Evolutionary conservation across 1,140 invertebrate genomes (phyloP).

Genomic region (Laupala kohalensis): DNA sequence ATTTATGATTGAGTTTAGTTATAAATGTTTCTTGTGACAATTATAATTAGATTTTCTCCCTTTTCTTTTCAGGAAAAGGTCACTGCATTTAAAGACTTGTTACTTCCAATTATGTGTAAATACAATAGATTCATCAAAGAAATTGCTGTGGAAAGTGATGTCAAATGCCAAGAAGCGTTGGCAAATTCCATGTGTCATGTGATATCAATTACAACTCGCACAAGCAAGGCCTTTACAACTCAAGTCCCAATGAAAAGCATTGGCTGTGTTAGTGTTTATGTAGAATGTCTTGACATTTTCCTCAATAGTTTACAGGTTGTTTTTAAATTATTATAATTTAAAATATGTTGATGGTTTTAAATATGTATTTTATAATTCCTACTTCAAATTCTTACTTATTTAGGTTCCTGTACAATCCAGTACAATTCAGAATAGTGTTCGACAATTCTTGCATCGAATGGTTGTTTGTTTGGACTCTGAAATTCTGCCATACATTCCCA

Average conservation of each 20-base stretch:
- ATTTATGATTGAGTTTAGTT: too few species aligned
- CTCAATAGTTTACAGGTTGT: slow-evolving; percentile 32
- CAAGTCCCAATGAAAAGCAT: slow-evolving; percentile 38
- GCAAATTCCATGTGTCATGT: slow-evolving; percentile 33
- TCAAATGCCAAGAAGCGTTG: slow-evolving; percentile 25
- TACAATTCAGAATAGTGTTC: slow-evolving; percentile 29
- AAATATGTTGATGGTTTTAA: not conserved
- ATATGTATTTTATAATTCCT: not conserved
- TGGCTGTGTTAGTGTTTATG: slow-evolving; percentile 35
- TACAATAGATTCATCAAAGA: slow-evolving; percentile 18
- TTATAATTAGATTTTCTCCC: not conserved
- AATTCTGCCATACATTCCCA: slow-evolving; percentile 39
- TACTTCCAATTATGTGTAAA: slow-evolving; percentile 20
- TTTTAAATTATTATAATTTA: not conserved
- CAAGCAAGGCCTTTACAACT: slow-evolving; percentile 44
- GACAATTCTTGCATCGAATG: slow-evolving; percentile 44
- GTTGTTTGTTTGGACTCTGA: slow-evolving; percentile 44
- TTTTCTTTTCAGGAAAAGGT: slow-evolving; percentile 16
- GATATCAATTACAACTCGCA: slow-evolving; percentile 39
- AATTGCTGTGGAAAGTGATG: slow-evolving; percentile 26
- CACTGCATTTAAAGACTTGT: slow-evolving; percentile 18
- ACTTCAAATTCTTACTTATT: not conserved
- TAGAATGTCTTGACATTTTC: slow-evolving; percentile 38
- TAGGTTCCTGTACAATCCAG: slow-evolving; percentile 15
- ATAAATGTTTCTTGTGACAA: slow-evolving; percentile 4